Conservation (phyloP, 2,113 vertebrate genomes). For the Engystomops pustulosus region DNA sequence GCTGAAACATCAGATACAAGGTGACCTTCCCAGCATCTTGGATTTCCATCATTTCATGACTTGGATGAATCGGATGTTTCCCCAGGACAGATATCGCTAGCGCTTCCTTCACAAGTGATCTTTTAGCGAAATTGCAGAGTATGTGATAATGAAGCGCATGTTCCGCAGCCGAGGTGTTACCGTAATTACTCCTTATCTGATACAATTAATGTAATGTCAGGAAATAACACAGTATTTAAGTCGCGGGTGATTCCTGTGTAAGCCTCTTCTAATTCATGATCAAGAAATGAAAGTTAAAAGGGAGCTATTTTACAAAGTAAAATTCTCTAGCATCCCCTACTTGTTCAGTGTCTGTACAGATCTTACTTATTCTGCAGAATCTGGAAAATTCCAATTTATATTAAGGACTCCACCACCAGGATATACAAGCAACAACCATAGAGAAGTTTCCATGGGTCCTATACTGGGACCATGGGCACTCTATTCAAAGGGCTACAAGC, state of each 20-base stretch:
- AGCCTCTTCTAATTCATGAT: neutral
- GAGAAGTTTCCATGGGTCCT: too few species aligned
- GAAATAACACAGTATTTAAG: conserved; percentile 11
- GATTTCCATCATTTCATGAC: too few species aligned
- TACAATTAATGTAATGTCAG: neutral
- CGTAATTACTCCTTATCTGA: neutral
- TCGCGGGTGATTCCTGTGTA: neutral
- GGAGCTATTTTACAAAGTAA: neutral
- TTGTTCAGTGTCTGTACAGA: neutral
- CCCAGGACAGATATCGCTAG: neutral
- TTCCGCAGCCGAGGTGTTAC: neutral
- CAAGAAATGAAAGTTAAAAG: neutral
- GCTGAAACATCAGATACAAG: too few species aligned
- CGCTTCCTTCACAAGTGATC: neutral
- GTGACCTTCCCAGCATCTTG: too few species aligned
- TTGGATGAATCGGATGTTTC: too few species aligned
- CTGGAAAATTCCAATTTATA: too few species aligned
- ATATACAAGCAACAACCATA: too few species aligned
- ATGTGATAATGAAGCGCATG: neutral
- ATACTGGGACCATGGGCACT: too few species aligned
- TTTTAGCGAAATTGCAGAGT: neutral
- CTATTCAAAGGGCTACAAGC: too few species aligned
- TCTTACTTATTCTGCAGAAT: too few species aligned
- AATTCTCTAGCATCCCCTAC: neutral
- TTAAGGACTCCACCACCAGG: too few species aligned